Percentiles rank a stretch among this genome's conserved stretches.
phyloP scores from a whole-genome alignment of 2,797 vertebrate species.

The Danio choprae region DNA sequence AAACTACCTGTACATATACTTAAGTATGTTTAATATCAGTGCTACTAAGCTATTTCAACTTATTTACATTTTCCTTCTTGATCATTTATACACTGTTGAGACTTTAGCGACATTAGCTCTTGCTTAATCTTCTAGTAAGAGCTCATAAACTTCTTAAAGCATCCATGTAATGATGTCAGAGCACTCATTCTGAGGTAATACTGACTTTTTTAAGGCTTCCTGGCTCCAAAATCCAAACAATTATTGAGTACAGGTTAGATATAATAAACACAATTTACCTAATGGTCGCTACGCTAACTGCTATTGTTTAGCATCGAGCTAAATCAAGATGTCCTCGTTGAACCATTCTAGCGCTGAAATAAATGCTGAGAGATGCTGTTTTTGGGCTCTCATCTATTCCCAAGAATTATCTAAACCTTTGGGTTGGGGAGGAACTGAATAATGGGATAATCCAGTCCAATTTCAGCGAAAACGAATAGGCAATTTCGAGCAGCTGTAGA shows the following conservation, averaged over 20 bases:
- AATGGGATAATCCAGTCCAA: conserved; percentile 31
- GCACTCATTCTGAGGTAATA: not conserved
- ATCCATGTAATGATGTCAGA: not conserved
- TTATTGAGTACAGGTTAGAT: not conserved
- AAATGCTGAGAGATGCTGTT: conserved; percentile 4
- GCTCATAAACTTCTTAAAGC: not conserved
- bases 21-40: not conserved
- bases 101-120: not conserved
- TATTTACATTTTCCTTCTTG: not conserved
- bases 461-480: conserved; percentile 25
- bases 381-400: conserved; percentile 20
- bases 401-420: conserved; percentile 34
- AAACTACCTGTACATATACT: no score
- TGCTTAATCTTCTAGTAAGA: not conserved
- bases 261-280: conserved; percentile 1
- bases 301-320: not conserved
- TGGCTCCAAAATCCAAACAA: not conserved
- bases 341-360: conserved; percentile 11
- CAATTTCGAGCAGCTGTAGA: not conserved
- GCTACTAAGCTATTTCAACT: not conserved
- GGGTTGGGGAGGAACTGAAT: conserved; percentile 21
- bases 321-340: conserved; percentile 15
- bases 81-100: not conserved
- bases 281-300: not conserved
- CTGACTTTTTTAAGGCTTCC: not conserved